A percentile compares a stretch with the other conserved stretches of the same genome.
Evolutionary conservation across 2,797 vertebrate genomes (phyloP).

Genomic region (Allobates femoralis): DNA sequence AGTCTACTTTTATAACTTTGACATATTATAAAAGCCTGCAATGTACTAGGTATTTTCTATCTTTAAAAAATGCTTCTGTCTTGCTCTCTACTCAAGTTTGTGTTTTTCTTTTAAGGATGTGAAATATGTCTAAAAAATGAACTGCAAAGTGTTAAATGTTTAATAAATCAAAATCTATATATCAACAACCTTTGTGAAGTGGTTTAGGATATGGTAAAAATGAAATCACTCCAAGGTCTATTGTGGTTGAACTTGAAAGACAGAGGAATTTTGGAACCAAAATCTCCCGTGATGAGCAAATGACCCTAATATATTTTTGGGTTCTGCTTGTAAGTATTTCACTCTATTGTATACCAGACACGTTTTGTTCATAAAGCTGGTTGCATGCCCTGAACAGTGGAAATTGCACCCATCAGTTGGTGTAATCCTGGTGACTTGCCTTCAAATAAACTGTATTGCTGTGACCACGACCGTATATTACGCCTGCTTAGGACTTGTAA

Average conservation of each 20-base stretch:
- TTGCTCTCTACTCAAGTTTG: conserved; percentile 91
- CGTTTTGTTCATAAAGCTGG: conserved; percentile 81
- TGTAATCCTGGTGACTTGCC: not conserved
- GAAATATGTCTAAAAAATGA: conserved; percentile 93
- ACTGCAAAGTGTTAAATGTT: conserved; percentile 97
- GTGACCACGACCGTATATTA: not conserved
- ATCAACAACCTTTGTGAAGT: conserved; percentile 92
- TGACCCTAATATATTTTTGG: conserved; percentile 91
- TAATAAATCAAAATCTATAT: conserved; percentile 82
- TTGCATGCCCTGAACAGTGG: conserved; percentile 79
- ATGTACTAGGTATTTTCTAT: conserved; percentile 81
- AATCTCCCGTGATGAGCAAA: conserved; percentile 93
- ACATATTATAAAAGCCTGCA: conserved; percentile 33
- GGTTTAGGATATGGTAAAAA: conserved; percentile 92
- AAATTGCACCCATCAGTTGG: conserved; percentile 17
- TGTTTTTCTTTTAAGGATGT: conserved; percentile 95
- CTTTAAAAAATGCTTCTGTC: conserved; percentile 85
- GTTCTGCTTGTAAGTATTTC: conserved; percentile 97
- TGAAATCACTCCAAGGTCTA: conserved; percentile 89
- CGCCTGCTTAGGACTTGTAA: not conserved
- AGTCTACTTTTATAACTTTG: conserved; percentile 67
- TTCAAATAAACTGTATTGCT: conserved; percentile 8
- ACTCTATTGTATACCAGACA: conserved; percentile 82
- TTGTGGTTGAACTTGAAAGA: conserved; percentile 92
- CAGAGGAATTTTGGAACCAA: conserved; percentile 95